Evolutionary conservation across 1,140 invertebrate genomes (phyloP), one percentile per base, ranked within the genome.

Genomic region (Ceratina australensis): DNA sequence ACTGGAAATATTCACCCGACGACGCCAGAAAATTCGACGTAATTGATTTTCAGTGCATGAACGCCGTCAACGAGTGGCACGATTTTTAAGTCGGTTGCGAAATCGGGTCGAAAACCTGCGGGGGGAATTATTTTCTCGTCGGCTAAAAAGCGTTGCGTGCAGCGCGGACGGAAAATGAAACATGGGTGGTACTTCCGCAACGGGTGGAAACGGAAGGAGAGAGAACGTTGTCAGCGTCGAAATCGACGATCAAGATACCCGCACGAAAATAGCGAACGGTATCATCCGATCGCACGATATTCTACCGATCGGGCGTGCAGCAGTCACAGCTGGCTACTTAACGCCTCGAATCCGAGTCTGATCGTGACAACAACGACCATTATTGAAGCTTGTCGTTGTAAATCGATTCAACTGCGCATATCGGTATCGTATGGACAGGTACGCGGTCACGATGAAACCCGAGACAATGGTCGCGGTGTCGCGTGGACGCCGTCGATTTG

Each of bases 401-500:
- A 77, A 61, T 69, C 66, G 74, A 77, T 77, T 61, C 74, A 26
- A 16, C 26, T 61, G 66, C 74, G 74, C 47, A 71, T 28, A 61
- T 77, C 56, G 66, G 57, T 77, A 77, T 77, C 66, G 67, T 4
- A 42, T 60, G 15, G 12, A 15, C 42, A 2, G 47, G 54, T 47
- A 60, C 22, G 33, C 33, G 33, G 33, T 42, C 3, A 42, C 33
- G 33, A 7, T 50, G 75, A 83, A 83, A 83, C 57, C 75, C 24
- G 75, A 83, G 81, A 83, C 75, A 74, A 82, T 78, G 50, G 73
- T 49, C 26, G 20, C 47, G 71, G 71, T 75, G 77, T 73, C 79
- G 65, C 65, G 50, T 68, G 65, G 65, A 67, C 26, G 20, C 50
- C 13, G n/a, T n/a, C 49, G 65, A 68, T 68, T 68, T n/a, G 24